Evolutionary conservation across 2,113 vertebrate species (phyloP), one percentile per base, ranked within the genome.

Genomic region (Chloropsis cyanopogon): DNA sequence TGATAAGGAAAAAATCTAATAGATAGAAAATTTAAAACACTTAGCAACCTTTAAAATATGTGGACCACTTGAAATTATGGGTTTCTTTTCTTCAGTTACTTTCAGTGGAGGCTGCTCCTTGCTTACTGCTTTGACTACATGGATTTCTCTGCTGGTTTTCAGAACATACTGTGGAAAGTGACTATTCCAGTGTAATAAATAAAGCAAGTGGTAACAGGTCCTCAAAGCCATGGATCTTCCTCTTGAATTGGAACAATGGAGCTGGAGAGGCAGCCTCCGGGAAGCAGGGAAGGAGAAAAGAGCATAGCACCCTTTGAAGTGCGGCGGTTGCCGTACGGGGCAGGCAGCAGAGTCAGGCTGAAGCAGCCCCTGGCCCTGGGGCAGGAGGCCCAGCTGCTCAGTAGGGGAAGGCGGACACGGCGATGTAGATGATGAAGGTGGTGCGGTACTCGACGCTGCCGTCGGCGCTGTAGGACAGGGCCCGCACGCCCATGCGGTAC

Each of bases 381-480:
- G 23, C 70, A 57, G 2, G 68, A 4, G 66, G 65, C 11, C 91
- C 2, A 4, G 42, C 53, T 0, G 41, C 68, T 89, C 87, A 90
- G 87, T 83, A 99, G 9, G 99, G 99, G 93, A 99, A 99, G 96
- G 99, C 98, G 11, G 99, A 99, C 84, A 99, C 99, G 4, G 99
- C 98, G 82, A 99, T 99, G 89, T 99, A 99, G n/a, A 99, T 98
- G 31, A 99, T 99, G 97, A 99, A 99, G 37, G 99, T 99, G 28
- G 99, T 99, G 98, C 98, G 99, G 83, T 99, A 99, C 77, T 99
- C 99, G 6, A 99, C 95, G 68, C 95, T 98, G 35, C 99, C 98
- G 4, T 98, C 98, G 4, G 88, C 71, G 11, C 98, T 96, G 97
- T 98, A 99, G 52, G 99, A 99, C 25, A 98, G 95, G 24, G 99